A percentile compares a stretch with the other conserved stretches of the same genome.
Evolutionary conservation across 2,888 invertebrate species (phyloP).

Genomic region (Sympetrum striolatum): DNA sequence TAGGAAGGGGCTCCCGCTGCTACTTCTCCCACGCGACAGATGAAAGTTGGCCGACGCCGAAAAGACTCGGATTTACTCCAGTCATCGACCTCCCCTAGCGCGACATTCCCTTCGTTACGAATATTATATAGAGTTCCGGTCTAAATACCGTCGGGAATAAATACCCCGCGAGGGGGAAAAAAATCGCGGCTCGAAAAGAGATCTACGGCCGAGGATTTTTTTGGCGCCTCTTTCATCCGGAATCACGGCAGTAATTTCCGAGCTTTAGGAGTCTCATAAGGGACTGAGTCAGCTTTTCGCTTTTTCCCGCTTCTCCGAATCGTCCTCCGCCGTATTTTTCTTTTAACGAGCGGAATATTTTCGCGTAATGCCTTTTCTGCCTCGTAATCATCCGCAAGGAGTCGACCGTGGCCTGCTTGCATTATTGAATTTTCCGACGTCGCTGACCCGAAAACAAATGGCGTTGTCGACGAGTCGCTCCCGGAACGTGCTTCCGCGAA

Average conservation of each 20-base stretch:
- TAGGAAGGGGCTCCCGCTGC: neutral
- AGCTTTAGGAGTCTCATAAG: neutral
- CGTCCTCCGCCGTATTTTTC: neutral
- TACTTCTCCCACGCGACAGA: neutral
- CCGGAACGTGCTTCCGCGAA: neutral
- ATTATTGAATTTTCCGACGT: neutral
- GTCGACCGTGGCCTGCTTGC: neutral
- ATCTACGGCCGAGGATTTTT: neutral
- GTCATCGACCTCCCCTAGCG: constrained; percentile 1
- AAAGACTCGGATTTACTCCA: neutral
- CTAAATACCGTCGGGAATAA: neutral
- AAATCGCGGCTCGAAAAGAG: neutral
- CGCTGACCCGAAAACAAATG: neutral
- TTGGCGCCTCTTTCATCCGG: neutral
- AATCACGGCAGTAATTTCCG: neutral
- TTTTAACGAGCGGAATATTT: neutral
- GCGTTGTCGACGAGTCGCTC: neutral
- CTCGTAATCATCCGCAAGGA: neutral
- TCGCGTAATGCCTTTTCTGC: neutral
- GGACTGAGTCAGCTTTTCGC: neutral
- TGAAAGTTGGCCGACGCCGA: neutral
- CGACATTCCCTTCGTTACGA: neutral
- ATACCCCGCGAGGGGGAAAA: too few species aligned
- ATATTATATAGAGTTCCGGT: neutral
- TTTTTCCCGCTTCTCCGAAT: neutral